Conservation (phyloP, 2,888 invertebrate species). For the Lasioglossum villosulum region DNA sequence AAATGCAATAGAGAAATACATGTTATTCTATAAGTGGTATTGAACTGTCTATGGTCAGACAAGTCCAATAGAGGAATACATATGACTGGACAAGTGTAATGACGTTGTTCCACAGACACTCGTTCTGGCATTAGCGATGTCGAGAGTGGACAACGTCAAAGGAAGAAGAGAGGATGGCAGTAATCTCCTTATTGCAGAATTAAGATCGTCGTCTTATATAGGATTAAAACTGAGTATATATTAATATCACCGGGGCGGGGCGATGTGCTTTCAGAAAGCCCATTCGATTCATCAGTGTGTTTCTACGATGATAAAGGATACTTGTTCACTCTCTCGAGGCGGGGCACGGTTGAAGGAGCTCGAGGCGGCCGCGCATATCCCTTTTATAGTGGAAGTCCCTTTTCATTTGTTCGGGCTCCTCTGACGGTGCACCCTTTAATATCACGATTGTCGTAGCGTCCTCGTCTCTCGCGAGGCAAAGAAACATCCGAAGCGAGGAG, state of each 20-base stretch:
- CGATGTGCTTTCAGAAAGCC: neutral
- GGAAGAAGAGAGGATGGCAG: no score
- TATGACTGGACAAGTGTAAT: no score
- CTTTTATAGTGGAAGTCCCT: constrained; percentile 19
- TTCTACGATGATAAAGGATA: neutral
- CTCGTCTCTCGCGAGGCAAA: constrained; percentile 12
- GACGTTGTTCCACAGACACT: neutral
- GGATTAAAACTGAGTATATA: neutral
- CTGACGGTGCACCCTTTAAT: constrained; percentile 38
- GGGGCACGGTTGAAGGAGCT: neutral
- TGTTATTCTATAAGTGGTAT: no score
- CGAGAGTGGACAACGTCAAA: no score
- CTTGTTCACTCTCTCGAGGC: neutral
- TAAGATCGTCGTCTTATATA: no score
- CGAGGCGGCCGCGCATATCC: neutral
- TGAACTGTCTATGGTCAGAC: no score
- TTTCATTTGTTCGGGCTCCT: constrained; percentile 26
- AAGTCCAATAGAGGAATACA: no score
- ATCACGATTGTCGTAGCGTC: constrained; percentile 40
- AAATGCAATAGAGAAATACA: no score
- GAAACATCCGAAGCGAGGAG: neutral
- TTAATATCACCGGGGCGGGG: constrained; percentile 5
- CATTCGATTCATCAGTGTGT: neutral
- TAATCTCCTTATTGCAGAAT: no score
- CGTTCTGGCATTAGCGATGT: no score